A percentile compares a stretch with the other conserved stretches of the same genome.
Evolutionary conservation across 1,140 invertebrate genomes (phyloP).

Genomic region (Eriosoma lanigerum): DNA sequence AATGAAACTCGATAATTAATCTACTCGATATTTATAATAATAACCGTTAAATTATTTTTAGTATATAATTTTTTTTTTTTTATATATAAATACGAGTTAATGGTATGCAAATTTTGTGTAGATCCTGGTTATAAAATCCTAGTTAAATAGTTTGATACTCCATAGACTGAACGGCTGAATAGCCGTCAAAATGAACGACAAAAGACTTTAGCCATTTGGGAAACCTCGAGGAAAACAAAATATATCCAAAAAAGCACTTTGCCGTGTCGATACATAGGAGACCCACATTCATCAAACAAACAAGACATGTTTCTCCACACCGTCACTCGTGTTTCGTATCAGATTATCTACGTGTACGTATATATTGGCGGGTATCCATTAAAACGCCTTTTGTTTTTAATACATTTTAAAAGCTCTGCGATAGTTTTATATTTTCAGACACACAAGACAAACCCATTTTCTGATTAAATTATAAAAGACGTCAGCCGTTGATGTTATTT

Average conservation of each 20-base stretch:
- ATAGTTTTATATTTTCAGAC: background rate
- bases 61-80: too few relatives aligned
- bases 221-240: slow-evolving; percentile 22
- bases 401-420: slow-evolving; percentile 26
- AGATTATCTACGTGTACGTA: background rate
- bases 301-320: background rate
- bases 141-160: background rate
- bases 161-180: background rate
- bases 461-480: slow-evolving; percentile 21
- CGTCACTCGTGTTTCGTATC: background rate
- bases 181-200: background rate
- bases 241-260: slow-evolving; percentile 44
- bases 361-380: slow-evolving; percentile 25
- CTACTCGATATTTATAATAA: too few relatives aligned
- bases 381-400: slow-evolving; percentile 40
- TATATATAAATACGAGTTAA: too few relatives aligned
- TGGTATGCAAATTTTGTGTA: background rate
- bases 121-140: background rate
- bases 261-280: slow-evolving; percentile 1
- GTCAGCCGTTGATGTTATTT: background rate
- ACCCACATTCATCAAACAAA: slow-evolving; percentile 39
- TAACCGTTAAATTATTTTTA: too few relatives aligned
- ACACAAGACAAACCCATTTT: background rate
- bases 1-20: too few relatives aligned
- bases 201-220: background rate